Conservation (phyloP, 2,113 vertebrate species). For the Channa maculata region DNA sequence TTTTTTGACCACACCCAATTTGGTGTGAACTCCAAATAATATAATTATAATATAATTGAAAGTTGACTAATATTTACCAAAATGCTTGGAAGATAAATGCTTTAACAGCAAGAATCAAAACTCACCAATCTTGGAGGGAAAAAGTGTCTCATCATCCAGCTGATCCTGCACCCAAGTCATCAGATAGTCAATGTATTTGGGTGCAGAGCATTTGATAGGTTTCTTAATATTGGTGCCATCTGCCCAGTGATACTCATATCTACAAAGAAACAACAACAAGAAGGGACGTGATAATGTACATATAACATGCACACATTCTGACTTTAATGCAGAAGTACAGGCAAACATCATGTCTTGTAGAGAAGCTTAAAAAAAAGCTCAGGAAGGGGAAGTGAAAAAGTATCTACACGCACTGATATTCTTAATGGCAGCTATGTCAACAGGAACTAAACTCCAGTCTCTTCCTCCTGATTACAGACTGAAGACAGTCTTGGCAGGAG, state of each 20-base stretch:
- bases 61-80: background rate
- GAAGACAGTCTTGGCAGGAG: conserved; percentile 52
- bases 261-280: conserved; percentile 54
- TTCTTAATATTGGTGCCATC: conserved; percentile 98
- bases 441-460: conserved; percentile 66
- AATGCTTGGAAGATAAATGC: background rate
- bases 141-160: conserved; percentile 96
- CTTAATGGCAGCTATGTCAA: conserved; percentile 40
- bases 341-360: conserved; percentile 12
- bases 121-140: conserved; percentile 97
- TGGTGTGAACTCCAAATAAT: background rate
- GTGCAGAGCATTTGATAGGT: conserved; percentile 96
- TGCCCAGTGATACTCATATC: conserved; percentile 98
- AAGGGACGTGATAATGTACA: background rate
- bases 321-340: background rate
- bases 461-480: conserved; percentile 73
- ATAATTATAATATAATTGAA: background rate
- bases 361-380: conserved; percentile 34
- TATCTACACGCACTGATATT: conserved; percentile 12
- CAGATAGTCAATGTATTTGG: conserved; percentile 97
- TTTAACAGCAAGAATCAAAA: background rate
- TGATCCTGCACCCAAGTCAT: conserved; percentile 99
- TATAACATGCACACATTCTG: background rate
- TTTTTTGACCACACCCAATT: background rate
- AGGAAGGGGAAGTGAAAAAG: conserved; percentile 27